A percentile compares a stretch with the other conserved stretches of the same genome.
Conservation (phyloP, 2,888 invertebrate species). For the Aspidapion aeneum region DNA sequence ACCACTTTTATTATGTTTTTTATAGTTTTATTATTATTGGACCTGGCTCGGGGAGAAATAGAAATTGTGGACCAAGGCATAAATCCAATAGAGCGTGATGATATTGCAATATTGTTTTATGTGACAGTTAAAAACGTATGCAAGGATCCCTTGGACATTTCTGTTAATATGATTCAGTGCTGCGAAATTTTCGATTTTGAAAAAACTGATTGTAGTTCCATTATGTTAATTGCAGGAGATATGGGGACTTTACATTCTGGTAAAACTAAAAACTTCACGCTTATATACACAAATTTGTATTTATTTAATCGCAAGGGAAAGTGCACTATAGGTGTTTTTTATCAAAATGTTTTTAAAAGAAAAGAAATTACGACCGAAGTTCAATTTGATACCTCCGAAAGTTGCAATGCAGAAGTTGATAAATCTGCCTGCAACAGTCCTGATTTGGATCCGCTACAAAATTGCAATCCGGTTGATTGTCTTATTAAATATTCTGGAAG, state of each 20-base stretch:
- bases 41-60: conserved; percentile 15
- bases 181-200: conserved; percentile 35
- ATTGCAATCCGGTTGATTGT: conserved; percentile 53
- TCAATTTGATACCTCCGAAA: conserved; percentile 27
- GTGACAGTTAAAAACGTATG: conserved; percentile 23
- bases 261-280: conserved; percentile 39
- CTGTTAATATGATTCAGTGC: conserved; percentile 40
- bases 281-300: conserved; percentile 46
- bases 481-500: conserved; percentile 54
- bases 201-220: conserved; percentile 38
- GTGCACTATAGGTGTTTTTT: conserved; percentile 33
- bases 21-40: too few species aligned
- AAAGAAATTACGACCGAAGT: conserved; percentile 26
- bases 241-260: conserved; percentile 39
- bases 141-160: conserved; percentile 30
- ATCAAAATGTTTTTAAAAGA: conserved; percentile 24
- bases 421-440: conserved; percentile 35
- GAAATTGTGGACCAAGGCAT: conserved; percentile 16
- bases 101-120: conserved; percentile 22
- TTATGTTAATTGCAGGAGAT: conserved; percentile 43
- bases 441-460: conserved; percentile 50
- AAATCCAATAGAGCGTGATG: conserved; percentile 15
- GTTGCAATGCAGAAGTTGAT: conserved; percentile 3
- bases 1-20: too few species aligned
- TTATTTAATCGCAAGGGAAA: conserved; percentile 33